phyloP scores from a whole-genome alignment of 2,888 invertebrate genomes.

The Gortyna flavago region DNA sequence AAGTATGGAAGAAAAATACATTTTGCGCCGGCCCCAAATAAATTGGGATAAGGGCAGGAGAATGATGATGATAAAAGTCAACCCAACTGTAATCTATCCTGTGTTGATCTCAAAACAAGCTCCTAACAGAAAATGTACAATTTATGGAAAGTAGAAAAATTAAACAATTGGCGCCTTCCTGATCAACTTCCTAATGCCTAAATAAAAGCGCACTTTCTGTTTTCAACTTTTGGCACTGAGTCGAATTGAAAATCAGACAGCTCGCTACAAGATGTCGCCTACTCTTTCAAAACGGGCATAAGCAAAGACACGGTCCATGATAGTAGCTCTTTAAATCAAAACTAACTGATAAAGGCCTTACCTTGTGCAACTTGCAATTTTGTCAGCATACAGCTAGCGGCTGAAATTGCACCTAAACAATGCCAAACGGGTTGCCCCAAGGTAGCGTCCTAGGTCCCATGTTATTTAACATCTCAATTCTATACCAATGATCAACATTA shows the following conservation, averaged over 20 bases:
- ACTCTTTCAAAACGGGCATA: background rate
- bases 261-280: background rate
- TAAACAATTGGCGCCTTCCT: background rate
- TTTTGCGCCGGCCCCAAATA: no score
- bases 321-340: background rate
- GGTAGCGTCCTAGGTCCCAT: slow-evolving; percentile 2
- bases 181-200: background rate
- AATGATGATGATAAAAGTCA: background rate
- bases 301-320: background rate
- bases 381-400: background rate
- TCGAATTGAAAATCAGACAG: background rate
- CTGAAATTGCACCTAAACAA: no score
- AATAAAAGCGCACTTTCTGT: no score
- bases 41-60: no score
- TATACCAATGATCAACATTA: background rate
- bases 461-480: slow-evolving; percentile 10
- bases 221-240: background rate
- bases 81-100: background rate
- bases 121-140: background rate
- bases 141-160: background rate
- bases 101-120: background rate
- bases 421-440: background rate
- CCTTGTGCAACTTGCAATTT: background rate
- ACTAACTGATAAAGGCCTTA: background rate
- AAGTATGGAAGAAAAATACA: no score